Conservation (phyloP, 1,140 invertebrate species). For the Fopius arisanus region DNA sequence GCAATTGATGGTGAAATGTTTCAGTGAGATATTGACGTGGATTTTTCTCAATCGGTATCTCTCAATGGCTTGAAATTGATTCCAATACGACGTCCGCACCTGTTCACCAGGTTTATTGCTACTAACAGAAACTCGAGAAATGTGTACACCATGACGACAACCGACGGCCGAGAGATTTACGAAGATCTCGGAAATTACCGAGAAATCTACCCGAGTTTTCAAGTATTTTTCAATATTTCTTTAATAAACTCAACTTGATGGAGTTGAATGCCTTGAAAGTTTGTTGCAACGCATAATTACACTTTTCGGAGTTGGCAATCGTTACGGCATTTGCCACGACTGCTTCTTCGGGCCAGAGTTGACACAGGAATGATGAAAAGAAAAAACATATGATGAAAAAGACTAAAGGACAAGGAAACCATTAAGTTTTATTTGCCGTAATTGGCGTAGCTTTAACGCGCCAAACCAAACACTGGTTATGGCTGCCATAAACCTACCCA, state of each 20-base stretch:
- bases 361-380: not conserved
- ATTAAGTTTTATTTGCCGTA: constrained; percentile 59
- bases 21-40: too few species aligned
- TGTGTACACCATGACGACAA: not conserved
- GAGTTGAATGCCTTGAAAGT: too few species aligned
- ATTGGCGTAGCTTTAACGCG: constrained; percentile 56
- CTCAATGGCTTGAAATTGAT: too few species aligned
- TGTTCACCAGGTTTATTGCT: not conserved
- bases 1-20: too few species aligned
- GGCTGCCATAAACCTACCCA: constrained; percentile 59
- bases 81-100: not conserved
- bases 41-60: too few species aligned
- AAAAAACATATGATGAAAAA: constrained; percentile 16
- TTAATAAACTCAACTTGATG: not conserved
- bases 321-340: not conserved
- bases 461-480: constrained; percentile 61
- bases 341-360: not conserved
- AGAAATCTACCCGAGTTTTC: not conserved
- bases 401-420: constrained; percentile 28
- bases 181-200: not conserved
- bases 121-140: not conserved
- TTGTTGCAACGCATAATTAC: too few species aligned
- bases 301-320: not conserved
- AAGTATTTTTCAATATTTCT: not conserved
- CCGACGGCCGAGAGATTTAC: not conserved